Base-by-base conservation (phyloP, 2,797 vertebrate species). In the Limnodromus scolopaceus region DNA sequence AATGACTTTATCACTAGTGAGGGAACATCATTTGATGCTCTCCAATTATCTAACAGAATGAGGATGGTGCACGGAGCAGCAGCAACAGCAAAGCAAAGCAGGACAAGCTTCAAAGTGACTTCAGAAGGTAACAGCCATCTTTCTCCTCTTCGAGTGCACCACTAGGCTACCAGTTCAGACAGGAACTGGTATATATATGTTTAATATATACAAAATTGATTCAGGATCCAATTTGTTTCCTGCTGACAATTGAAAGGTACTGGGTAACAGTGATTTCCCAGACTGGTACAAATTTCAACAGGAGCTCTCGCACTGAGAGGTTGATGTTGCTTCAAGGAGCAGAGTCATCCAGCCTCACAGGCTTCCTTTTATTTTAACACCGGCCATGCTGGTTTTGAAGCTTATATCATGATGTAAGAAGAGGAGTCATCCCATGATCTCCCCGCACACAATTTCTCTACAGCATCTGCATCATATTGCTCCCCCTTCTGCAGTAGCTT, bases 401-500 rank as follows among this genome's bases (percentile, higher is more conserved):
- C 30, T 69, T 6, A n/a, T 7, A n/a, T 61, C 38, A 3, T 3
- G 51, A 36, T 25, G 34, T 5, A 34, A 54, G 72, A 23, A 23
- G 17, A 80, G 13, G 78, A 93, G 7, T 8, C 49, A 3, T 13
- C 61, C 76, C 82, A 1, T 0, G 7, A 55, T 32, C 78, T 86
- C 68, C 85, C 46, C 3, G 1, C 53, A 17, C 18, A 24, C 41
- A 2, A 13, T 25, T 46, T 45, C 87, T 66, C 63, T 3, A 1
- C 55, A 17, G 95, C 87, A 91, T 87, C 87, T 95, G 75, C 89
- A 77, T 27, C 85, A 16, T 18, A 71, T 84, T 45, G 23, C 81
- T 94, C 46, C 54, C 58, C 45, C 57, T 79, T 51, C 88, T 39
- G 80, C 92, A 63, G 92, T 43, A 96, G 93, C 90, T 85, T 9